These are phyloP conservation scores for Scolopax rusticola DNA, from an alignment of 2,797 vertebrate genomes.

Conservation along the genomic window DNA sequence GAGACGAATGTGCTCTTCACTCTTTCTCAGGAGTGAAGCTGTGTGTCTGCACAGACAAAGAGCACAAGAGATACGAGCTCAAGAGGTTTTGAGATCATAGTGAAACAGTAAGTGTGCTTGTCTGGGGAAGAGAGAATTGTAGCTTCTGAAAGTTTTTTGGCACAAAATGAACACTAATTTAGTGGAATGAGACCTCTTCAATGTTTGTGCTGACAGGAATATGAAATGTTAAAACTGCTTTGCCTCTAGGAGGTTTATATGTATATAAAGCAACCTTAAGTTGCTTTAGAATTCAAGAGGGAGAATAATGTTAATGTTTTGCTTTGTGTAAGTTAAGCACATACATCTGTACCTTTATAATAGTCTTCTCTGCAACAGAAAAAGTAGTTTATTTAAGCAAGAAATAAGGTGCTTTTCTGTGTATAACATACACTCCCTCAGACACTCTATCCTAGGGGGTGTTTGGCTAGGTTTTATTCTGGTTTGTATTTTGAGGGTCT, in stretches of 20 bases:
- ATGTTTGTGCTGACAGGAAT: neutral
- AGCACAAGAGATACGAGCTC: neutral
- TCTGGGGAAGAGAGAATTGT: neutral
- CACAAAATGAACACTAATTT: neutral
- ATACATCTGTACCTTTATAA: neutral
- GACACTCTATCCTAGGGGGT: neutral
- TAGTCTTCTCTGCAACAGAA: neutral
- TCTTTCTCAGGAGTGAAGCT: neutral
- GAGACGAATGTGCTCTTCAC: accelerated
- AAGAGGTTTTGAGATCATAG: neutral
- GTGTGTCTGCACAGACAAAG: neutral
- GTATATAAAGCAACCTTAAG: neutral
- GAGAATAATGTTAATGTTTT: neutral
- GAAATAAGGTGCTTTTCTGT: neutral
- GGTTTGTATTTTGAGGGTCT: neutral
- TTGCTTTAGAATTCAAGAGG: neutral
- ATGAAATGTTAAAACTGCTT: neutral
- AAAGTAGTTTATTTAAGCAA: neutral
- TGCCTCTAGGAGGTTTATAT: neutral
- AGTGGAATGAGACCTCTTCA: neutral
- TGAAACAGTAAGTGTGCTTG: neutral
- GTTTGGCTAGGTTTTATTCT: neutral
- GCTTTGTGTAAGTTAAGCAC: neutral
- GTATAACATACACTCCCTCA: neutral
- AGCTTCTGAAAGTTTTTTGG: neutral